These are phyloP conservation scores for Drosophila melanica DNA, from an alignment of 1,140 invertebrate species.

Conservation along the genomic window DNA sequence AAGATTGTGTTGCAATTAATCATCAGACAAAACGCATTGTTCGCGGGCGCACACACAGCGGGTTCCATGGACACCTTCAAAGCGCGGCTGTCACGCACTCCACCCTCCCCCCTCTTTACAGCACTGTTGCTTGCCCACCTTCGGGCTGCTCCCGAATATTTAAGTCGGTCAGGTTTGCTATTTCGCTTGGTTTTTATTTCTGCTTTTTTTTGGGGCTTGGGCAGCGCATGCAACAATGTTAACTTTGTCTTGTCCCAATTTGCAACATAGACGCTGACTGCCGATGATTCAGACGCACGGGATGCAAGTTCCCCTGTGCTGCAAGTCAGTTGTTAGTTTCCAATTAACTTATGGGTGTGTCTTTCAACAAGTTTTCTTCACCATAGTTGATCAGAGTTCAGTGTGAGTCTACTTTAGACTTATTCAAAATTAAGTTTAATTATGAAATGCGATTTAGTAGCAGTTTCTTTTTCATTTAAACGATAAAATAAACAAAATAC, in stretches of 20 bases:
- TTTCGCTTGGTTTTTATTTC: slow-evolving; percentile 38
- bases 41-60: slow-evolving; percentile 42
- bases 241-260: slow-evolving; percentile 59
- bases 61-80: slow-evolving; percentile 18
- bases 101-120: background rate
- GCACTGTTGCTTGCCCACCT: slow-evolving; percentile 5
- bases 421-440: no score
- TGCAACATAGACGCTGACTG: slow-evolving; percentile 4
- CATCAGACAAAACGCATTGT: slow-evolving; percentile 80
- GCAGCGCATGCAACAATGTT: slow-evolving; percentile 29
- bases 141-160: slow-evolving; percentile 46
- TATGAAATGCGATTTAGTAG: no score
- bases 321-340: background rate
- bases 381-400: background rate
- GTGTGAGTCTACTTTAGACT: no score
- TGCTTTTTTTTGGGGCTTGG: slow-evolving; percentile 10
- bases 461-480: no score
- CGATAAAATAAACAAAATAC: no score
- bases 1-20: slow-evolving; percentile 81
- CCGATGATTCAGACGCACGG: background rate
- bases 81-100: slow-evolving; percentile 40
- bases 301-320: background rate
- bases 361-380: slow-evolving; percentile 13
- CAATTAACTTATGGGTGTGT: background rate
- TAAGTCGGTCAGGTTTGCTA: slow-evolving; percentile 68